Evolutionary conservation across 2,797 vertebrate species (phyloP), one percentile per base, ranked within the genome.

Genomic region (Rachycentron canadum): DNA sequence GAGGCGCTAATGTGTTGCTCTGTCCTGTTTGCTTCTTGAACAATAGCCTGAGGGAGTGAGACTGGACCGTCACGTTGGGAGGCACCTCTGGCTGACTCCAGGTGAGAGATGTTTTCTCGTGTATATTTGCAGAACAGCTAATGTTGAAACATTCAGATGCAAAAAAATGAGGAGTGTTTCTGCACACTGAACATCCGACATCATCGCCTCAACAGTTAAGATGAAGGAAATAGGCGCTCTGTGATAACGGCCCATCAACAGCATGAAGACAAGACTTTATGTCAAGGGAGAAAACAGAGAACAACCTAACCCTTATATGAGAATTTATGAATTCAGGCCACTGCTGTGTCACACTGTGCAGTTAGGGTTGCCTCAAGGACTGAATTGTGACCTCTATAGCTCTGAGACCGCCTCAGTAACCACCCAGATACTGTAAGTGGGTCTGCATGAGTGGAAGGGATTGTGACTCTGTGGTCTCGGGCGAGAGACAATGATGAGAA

Each of bases 371-470:
- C 61, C 62, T 59, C 0, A 2, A 56, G 78, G 45, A 32, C 32
- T 78, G 16, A 77, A 40, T 41, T 68, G 45, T 85, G 73, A 87
- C 82, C 82, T 79, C 49, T 56, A 1, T 10, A 63, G 50, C 16
- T 16, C 5, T 10, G 36, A 78, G 40, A 3, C 41, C 8, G 36
- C 55, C 75, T 70, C 47, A 55, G 17, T 26, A 36, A 64, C 61
- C 53, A 21, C 17, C 34, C 21, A 1, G 25, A 36, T 5, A 53
- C 45, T 68, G 52, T 19, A 53, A 23, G 40, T 34, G 26, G 59
- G 49, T 2, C 30, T 32, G 52, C 11, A n/a, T 49, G 60, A 84
- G 45, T 13, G 5, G 21, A 65, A 69, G 23, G 11, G 50, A 66
- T 7, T 47, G 32, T 76, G 62, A 59, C 30, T 69, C 26, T 5